Percentiles rank a stretch among this genome's conserved stretches.
Conservation (phyloP, 2,888 invertebrate genomes). For the Apantesis nais region DNA sequence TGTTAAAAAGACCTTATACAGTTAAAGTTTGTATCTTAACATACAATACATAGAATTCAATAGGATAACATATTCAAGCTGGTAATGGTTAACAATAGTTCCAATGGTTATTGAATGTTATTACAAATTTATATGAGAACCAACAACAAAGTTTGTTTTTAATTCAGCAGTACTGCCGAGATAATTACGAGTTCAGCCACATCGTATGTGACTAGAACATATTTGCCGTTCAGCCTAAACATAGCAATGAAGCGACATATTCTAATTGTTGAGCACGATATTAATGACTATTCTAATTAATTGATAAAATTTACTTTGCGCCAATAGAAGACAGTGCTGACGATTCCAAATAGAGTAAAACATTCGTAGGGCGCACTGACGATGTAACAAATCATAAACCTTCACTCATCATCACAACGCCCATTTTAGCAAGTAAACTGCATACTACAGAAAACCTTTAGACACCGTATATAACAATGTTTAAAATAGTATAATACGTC, state of each 20-base stretch:
- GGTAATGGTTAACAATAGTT: not conserved
- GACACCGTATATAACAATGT: slow-evolving; percentile 14
- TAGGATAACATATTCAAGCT: not conserved
- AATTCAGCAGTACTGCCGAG: not conserved
- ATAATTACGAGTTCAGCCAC: not conserved
- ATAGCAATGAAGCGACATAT: not conserved
- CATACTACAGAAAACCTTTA: slow-evolving; percentile 21
- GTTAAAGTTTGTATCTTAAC: not conserved
- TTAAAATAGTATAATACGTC: slow-evolving; percentile 12
- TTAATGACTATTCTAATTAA: not conserved
- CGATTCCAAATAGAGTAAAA: slow-evolving; percentile 45
- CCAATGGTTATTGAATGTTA: not conserved
- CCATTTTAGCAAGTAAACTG: slow-evolving; percentile 62
- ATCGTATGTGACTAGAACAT: not conserved
- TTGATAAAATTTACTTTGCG: slow-evolving; percentile 14
- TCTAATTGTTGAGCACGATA: not conserved
- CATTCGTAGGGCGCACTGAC: slow-evolving; percentile 55
- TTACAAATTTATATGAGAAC: not conserved
- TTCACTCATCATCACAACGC: slow-evolving; percentile 72
- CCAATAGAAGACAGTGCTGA: slow-evolving; percentile 28
- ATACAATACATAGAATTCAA: not conserved
- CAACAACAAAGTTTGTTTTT: not conserved
- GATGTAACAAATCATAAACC: slow-evolving; percentile 68
- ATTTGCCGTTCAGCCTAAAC: not conserved
- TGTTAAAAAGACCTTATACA: not conserved